Base-by-base conservation (phyloP, 2,888 invertebrate species). In the Rhimphoctona megacephalus region DNA sequence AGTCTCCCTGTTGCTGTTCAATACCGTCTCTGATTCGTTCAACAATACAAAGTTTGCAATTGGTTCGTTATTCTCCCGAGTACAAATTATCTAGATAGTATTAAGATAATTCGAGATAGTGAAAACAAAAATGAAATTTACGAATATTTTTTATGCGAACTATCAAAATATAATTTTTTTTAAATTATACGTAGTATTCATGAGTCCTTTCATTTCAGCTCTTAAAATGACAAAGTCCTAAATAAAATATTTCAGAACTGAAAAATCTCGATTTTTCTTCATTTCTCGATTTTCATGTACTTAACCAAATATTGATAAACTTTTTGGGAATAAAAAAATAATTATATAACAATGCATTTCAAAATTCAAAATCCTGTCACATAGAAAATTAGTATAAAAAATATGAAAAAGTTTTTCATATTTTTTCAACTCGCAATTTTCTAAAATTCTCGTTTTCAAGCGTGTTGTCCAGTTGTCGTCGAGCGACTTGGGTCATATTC, bases 21-120 rank as follows among this genome's bases (percentile, higher is more conserved):
- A n/a, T n/a, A n/a, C n/a, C n/a, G n/a, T n/a, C n/a, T n/a, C n/a
- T 30, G 61, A 61, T 61, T 17, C 61, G 61, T 61, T 61, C 17
- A 30, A 17, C 4, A 30, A 61, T 30, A 30, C 17, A 30, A 30
- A 61, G 6, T 17, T 14, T 61, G 6, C 30, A 1, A 61, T 61
- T 61, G 61, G 61, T 61, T 61, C 6, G 0, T 61, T 30, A 30
- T 61, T 61, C 30, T 6, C 61, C 17, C 30, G 61, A 30, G 30
- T 30, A 30, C 61, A 17, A 30, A 17, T 1, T 17, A 61, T 61
- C 61, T 61, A 30, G 30, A 61, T 30, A 17, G 14, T 61, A 3
- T 17, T 7, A 7, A 61, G 30, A 61, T 61, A 30, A n/a, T 5
- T 49, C 17, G 17, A n/a, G n/a, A n/a, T n/a, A n/a, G n/a, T n/a